Evolutionary conservation across 1,140 invertebrate genomes (phyloP).

Genomic region (Parapsyche elsis): DNA sequence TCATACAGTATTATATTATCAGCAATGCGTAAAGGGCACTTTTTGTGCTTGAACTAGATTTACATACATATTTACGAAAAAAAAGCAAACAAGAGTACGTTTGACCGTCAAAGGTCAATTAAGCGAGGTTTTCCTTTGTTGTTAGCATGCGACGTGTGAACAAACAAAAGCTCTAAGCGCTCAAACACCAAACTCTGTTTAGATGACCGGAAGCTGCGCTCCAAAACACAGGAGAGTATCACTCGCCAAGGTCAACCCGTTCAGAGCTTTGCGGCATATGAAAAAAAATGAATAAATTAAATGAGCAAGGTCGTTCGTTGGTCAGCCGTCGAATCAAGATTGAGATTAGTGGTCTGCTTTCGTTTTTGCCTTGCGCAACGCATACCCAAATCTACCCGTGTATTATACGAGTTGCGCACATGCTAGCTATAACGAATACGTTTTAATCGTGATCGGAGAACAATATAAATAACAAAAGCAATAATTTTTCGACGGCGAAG

Average conservation of each 20-base stretch:
- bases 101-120: background rate
- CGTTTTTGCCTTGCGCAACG: slow-evolving; percentile 45
- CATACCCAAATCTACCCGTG: background rate
- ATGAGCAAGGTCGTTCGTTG: slow-evolving; percentile 44
- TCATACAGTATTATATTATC: too few species aligned
- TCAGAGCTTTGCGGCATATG: background rate
- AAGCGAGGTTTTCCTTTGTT: background rate
- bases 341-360: slow-evolving; percentile 37
- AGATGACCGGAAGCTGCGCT: slow-evolving; percentile 51
- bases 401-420: background rate
- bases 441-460: slow-evolving; percentile 50
- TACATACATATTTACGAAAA: background rate
- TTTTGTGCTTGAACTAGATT: background rate
- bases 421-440: background rate
- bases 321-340: slow-evolving; percentile 19
- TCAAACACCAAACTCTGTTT: background rate
- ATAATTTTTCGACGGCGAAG: slow-evolving; percentile 26
- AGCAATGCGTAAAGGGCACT: background rate
- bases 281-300: slow-evolving; percentile 43
- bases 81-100: background rate
- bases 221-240: slow-evolving; percentile 39
- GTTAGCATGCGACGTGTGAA: slow-evolving; percentile 8
- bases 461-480: slow-evolving; percentile 50
- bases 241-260: slow-evolving; percentile 48
- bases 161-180: background rate